These are phyloP conservation scores for Drosophila lacicola DNA, from an alignment of 2,888 invertebrate species.

Conservation along the genomic window DNA sequence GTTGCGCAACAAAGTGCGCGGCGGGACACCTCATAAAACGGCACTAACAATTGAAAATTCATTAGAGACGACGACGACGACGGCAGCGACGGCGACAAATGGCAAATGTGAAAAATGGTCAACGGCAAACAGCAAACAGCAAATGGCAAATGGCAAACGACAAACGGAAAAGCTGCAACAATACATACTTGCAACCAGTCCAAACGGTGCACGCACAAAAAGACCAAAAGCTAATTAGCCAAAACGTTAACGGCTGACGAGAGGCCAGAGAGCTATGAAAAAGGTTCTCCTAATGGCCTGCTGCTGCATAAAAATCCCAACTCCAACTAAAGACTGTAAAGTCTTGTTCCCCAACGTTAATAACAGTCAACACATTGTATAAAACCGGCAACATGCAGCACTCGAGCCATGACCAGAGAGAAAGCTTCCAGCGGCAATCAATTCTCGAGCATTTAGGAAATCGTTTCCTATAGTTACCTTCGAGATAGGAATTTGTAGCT, in stretches of 20 bases:
- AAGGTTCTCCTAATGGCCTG: conserved; percentile 59
- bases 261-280: conserved; percentile 61
- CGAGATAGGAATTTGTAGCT: too few species aligned
- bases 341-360: conserved; percentile 18
- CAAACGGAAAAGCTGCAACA: conserved; percentile 26
- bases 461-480: neutral
- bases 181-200: conserved; percentile 50
- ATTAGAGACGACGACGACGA: conserved; percentile 54
- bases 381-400: conserved; percentile 27
- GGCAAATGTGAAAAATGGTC: conserved; percentile 27
- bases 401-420: neutral
- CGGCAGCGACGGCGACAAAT: conserved; percentile 27
- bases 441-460: neutral
- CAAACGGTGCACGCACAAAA: conserved; percentile 66
- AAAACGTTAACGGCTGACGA: conserved; percentile 68
- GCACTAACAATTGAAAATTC: conserved; percentile 78
- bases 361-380: conserved; percentile 55
- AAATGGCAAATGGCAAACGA: conserved; percentile 20
- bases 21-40: conserved; percentile 74
- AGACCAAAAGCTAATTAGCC: conserved; percentile 75
- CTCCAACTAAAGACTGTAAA: conserved; percentile 11
- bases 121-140: conserved; percentile 26
- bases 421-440: conserved; percentile 6
- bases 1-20: conserved; percentile 76
- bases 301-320: conserved; percentile 51